A percentile compares a stretch with the other conserved stretches of the same genome.
phyloP scores from a whole-genome alignment of 2,888 invertebrate species.

The Argyresthia goedartella region DNA sequence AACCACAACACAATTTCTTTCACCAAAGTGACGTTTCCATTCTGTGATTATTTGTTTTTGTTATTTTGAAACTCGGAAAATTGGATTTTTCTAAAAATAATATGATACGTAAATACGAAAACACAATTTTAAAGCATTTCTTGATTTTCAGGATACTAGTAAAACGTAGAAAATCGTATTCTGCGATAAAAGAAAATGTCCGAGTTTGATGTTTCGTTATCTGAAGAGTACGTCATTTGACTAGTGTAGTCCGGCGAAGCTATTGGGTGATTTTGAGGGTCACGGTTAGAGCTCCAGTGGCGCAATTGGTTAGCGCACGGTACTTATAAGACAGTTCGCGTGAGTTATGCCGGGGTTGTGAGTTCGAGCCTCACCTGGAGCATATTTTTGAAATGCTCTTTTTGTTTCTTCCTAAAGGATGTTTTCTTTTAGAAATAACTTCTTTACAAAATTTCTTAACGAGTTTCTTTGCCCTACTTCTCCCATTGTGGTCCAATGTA shows the following conservation, averaged over 20 bases:
- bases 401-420: not conserved
- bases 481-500: too few species aligned
- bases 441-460: too few species aligned
- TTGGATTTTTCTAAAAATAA: not conserved
- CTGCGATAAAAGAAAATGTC: not conserved
- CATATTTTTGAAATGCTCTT: slow-evolving; percentile 57
- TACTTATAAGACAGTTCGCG: slow-evolving; percentile 98
- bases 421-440: not conserved
- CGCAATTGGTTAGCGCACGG: slow-evolving; percentile 99
- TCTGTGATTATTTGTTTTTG: slow-evolving; percentile 28
- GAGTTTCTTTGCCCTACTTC: too few species aligned
- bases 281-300: slow-evolving; percentile 93
- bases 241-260: slow-evolving; percentile 21
- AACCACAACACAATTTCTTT: slow-evolving; percentile 18
- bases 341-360: slow-evolving; percentile 99
- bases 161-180: not conserved
- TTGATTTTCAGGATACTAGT: not conserved
- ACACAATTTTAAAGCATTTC: not conserved
- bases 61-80: slow-evolving; percentile 15
- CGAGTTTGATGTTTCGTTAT: slow-evolving; percentile 32
- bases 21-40: slow-evolving; percentile 45
- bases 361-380: slow-evolving; percentile 99
- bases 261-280: slow-evolving; percentile 28
- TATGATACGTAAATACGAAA: too few species aligned
- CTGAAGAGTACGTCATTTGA: slow-evolving; percentile 44